A percentile compares a stretch with the other conserved stretches of the same genome.
phyloP scores from a whole-genome alignment of 2,888 invertebrate species.

The Brassicogethes aeneus region DNA sequence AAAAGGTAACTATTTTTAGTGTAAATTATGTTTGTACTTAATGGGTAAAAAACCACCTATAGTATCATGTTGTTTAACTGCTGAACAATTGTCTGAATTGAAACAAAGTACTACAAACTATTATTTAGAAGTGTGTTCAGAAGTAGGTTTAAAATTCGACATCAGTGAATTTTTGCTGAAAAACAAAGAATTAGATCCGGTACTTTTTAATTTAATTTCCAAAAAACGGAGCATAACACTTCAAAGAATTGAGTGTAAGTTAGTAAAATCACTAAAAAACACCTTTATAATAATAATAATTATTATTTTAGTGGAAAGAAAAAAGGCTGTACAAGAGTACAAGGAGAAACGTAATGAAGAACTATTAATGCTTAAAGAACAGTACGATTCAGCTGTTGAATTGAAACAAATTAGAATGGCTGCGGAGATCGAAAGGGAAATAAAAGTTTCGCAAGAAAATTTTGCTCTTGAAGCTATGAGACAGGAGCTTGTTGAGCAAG shows the following conservation, averaged over 20 bases:
- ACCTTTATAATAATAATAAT: too few species aligned
- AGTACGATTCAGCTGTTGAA: slow-evolving; percentile 30
- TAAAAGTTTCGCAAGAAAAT: slow-evolving; percentile 26
- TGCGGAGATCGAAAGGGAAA: slow-evolving; percentile 31
- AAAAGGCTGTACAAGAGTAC: slow-evolving; percentile 24
- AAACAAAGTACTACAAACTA: slow-evolving; percentile 31
- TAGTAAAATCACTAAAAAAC: too few species aligned
- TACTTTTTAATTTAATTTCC: slow-evolving; percentile 29
- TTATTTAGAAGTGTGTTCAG: slow-evolving; percentile 31
- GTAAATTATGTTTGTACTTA: slow-evolving; percentile 30
- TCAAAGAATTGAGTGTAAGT: slow-evolving; percentile 35
- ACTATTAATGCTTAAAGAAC: slow-evolving; percentile 27
- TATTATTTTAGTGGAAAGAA: slow-evolving; percentile 30
- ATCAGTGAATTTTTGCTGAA: slow-evolving; percentile 24
- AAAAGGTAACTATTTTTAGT: slow-evolving; percentile 29
- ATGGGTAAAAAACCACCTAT: slow-evolving; percentile 31
- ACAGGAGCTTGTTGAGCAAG: slow-evolving; percentile 32
- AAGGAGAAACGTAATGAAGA: slow-evolving; percentile 29
- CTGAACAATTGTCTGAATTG: slow-evolving; percentile 28
- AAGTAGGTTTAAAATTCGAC: slow-evolving; percentile 31
- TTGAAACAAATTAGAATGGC: slow-evolving; percentile 28
- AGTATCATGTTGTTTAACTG: slow-evolving; percentile 34
- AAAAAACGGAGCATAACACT: slow-evolving; percentile 32
- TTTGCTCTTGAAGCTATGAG: slow-evolving; percentile 28
- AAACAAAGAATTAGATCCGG: slow-evolving; percentile 23